Evolutionary conservation across 2,888 invertebrate genomes (phyloP), one percentile per base, ranked within the genome.

Genomic region (Plebejus anna): DNA sequence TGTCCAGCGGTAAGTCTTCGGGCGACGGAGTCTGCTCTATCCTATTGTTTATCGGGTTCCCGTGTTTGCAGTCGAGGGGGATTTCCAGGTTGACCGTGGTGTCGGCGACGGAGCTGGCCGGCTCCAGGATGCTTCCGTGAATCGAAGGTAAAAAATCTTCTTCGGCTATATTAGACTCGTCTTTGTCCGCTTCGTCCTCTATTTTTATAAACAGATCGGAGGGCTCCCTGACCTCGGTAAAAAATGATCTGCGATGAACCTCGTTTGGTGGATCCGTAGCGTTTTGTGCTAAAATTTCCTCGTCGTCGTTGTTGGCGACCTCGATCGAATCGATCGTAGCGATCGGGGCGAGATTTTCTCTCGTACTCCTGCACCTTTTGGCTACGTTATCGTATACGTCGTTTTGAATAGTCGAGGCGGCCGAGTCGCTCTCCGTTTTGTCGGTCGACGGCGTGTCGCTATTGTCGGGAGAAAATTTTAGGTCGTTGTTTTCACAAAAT

Each of bases 11-110:
- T 76, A 97, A 90, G 84, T 97, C 97, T 90, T 97, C 97, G 0
- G 97, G 96, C 0, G 97, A 97, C 1, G 97, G 97, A 1, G 97
- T 97, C 83, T 97, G 96, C 85, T 97, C 97, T 84, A 96, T 95
- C 79, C 96, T 87, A 79, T 88, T 91, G 73, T 88, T 81, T 73
- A 88, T 82, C 73, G 87, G 84, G 81, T 88, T 92, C 70, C 89
- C 91, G 86, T 94, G 88, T 82, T 93, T 91, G 78, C 94, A 91
- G 83, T 94, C 91, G 79, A 95, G 83, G 51, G 93, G 92, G 81
- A 95, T 89, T 81, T 95, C 94, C 84, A 95, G 88, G 85, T 95
- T 95, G 75, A 92, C 91, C 28, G 94, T 94, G 72, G 94, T 94
- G 80, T 90, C 94, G 78, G 88, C 91, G 79, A 94, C 87, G 75